Conservation (phyloP, 2,888 invertebrate species). For the Brachypalpus laphriformis region DNA sequence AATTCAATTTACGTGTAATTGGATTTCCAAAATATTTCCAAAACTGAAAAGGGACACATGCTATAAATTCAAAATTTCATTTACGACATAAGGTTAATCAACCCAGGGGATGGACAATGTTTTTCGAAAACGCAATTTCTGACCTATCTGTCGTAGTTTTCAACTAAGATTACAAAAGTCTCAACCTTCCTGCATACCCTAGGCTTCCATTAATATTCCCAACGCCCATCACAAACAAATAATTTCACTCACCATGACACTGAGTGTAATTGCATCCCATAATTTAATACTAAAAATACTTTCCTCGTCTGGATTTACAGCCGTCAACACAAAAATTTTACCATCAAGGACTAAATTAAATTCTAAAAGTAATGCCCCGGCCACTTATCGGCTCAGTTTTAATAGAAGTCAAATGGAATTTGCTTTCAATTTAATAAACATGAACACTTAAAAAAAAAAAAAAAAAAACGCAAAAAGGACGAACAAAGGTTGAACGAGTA, state of each 20-base stretch:
- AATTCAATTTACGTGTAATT: constrained; percentile 38
- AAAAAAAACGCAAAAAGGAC: background rate
- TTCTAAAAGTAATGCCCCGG: constrained; percentile 49
- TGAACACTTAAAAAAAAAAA: constrained; percentile 50
- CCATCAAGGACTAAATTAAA: constrained; percentile 62
- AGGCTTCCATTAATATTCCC: background rate
- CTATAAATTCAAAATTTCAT: background rate
- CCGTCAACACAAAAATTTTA: constrained; percentile 6
- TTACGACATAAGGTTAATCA: constrained; percentile 7
- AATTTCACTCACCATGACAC: constrained; percentile 32
- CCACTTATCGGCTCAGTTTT: constrained; percentile 68
- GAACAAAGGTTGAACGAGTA: background rate
- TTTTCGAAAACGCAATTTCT: background rate
- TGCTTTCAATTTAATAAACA: constrained; percentile 72
- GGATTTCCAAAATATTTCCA: background rate
- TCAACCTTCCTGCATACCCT: too few relatives aligned
- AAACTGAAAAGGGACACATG: background rate
- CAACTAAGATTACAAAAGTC: background rate
- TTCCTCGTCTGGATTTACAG: constrained; percentile 4
- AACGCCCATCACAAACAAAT: background rate
- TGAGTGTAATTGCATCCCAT: constrained; percentile 52
- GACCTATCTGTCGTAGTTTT: constrained; percentile 22
- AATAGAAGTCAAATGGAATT: constrained; percentile 70
- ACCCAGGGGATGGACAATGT: background rate
- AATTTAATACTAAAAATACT: constrained; percentile 36